These are phyloP conservation scores for Ornithoptera alexandrae DNA, from an alignment of 2,888 invertebrate species.

Conservation along the genomic window DNA sequence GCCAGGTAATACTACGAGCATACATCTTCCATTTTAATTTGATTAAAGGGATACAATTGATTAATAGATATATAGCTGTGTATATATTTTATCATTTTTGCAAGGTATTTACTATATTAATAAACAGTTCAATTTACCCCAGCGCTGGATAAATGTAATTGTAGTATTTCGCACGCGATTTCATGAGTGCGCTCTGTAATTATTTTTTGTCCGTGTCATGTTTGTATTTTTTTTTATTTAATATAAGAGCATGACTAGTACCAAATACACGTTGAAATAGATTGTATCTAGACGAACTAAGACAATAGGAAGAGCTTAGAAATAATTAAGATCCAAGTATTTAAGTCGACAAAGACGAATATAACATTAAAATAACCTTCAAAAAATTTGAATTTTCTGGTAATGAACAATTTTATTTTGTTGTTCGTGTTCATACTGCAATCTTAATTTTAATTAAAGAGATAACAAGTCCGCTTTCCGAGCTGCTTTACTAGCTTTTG, in stretches of 20 bases:
- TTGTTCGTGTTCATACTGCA: neutral
- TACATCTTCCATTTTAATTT: neutral
- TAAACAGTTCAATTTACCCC: neutral
- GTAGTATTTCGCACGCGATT: neutral
- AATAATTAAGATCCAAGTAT: too few species aligned
- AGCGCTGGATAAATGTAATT: neutral
- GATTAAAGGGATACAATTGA: neutral
- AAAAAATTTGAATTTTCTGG: neutral
- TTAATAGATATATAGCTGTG: neutral
- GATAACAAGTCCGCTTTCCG: neutral
- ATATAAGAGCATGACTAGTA: neutral
- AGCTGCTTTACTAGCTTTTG: neutral
- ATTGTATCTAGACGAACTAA: too few species aligned
- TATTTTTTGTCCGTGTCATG: neutral
- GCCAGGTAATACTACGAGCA: neutral
- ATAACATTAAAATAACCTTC: neutral
- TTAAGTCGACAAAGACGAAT: neutral
- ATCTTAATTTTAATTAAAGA: slow-evolving; percentile 1
- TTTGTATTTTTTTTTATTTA: neutral
- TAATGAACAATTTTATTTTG: neutral
- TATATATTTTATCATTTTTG: neutral
- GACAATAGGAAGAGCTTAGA: too few species aligned
- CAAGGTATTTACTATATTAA: neutral
- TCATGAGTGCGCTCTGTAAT: neutral
- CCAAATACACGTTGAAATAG: neutral